A percentile compares a stretch with the other conserved stretches of the same genome.
Conservation (phyloP, 2,888 invertebrate genomes). For the Lycocerus yunnanus region DNA sequence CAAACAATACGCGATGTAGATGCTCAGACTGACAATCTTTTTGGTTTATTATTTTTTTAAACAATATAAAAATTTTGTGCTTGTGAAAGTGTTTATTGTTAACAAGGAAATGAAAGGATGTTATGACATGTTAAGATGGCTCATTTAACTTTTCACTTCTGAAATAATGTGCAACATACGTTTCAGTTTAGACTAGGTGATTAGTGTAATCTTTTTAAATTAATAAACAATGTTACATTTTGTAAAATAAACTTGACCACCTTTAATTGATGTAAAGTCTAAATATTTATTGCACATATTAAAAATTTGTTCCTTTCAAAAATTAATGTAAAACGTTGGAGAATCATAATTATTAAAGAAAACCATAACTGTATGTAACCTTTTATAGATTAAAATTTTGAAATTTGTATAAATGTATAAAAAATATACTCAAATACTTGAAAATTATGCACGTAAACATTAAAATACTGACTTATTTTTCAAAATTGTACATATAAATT, state of each 20-base stretch:
- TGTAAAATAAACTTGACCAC: constrained; percentile 2
- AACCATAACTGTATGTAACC: background rate
- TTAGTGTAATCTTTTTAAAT: background rate
- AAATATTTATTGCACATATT: background rate
- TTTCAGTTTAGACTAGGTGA: background rate
- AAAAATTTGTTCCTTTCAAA: background rate
- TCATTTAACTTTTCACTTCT: background rate
- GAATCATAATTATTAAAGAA: background rate
- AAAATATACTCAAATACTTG: constrained; percentile 14
- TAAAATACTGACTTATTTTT: background rate
- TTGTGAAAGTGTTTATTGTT: background rate
- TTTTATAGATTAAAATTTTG: background rate
- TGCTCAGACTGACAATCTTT: background rate
- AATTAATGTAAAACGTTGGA: background rate
- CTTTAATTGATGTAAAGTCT: background rate
- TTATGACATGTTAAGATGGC: background rate
- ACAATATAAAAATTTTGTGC: background rate
- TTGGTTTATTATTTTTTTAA: background rate
- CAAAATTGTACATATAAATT: background rate
- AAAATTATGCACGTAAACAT: background rate
- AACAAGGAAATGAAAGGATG: background rate
- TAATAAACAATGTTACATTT: background rate
- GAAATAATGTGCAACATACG: background rate
- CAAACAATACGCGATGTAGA: background rate
- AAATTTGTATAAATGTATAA: constrained; percentile 17